Base-by-base conservation (phyloP, 2,888 invertebrate species). In the Panorpa germanica region DNA sequence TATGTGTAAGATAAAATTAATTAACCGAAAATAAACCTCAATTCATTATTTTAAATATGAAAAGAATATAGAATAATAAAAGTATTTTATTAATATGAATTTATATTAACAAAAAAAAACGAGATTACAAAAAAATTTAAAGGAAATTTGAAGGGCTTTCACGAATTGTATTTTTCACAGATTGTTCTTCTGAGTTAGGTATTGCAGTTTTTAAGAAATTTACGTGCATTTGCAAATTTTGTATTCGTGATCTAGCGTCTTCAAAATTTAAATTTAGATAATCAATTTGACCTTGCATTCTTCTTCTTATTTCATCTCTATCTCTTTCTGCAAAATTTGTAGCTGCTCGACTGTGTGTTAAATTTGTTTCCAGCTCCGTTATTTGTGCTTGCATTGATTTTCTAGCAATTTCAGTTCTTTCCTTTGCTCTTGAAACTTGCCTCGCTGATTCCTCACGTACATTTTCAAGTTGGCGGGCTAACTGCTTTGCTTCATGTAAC, bases 201-300 rank as follows among this genome's bases (percentile, higher is more conserved):
- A n/a, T n/a, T n/a, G 13, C 27, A 14, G 22, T 28, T 4, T 33
- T 30, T n/a, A 53, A 44, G 21, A 47, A 45, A 42, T 43, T 47
- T 28, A 54, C 50, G 32, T 53, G 52, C 8, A 46, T 41, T 4
- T 52, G 44, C 3, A 54, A 38, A 1, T 48, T 45, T 3, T 49
- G 45, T 20, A 54, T 53, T 33, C 53, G 52, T 29, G 47, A 49
- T 40, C 53, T 52, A 3, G 53, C 52, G 4, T 50, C 46, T 34
- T 52, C 52, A 23, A 53, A 54, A 28, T 50, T 51, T 31, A 47
- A 45, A 5, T 49, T 50, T 8, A 54, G 36, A 5, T 45, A 46
- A 21, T 48, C 48, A 3, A 54, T 38, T 32, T 53, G 52, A 3
- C 43, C 43, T 36, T 53, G 50, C 33, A 54, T 38, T 31, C 52